These are phyloP conservation scores for Misgurnus mizolepis DNA, from an alignment of 2,113 vertebrate species.

Conservation along the genomic window DNA sequence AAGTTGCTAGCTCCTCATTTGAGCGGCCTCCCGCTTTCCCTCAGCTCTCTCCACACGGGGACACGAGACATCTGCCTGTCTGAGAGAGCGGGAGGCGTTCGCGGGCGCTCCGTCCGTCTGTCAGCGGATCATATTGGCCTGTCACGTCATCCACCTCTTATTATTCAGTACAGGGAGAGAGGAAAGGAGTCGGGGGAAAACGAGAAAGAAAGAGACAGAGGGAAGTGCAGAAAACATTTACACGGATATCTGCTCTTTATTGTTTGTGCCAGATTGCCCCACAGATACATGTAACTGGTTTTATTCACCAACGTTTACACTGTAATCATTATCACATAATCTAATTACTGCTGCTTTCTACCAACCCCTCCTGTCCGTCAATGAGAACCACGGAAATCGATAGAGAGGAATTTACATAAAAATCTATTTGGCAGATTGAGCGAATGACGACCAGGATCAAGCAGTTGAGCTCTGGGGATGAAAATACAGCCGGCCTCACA, in stretches of 20 bases:
- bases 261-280: slow-evolving; percentile 68
- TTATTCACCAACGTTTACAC: slow-evolving; percentile 63
- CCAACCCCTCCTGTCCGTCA: slow-evolving; percentile 61
- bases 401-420: slow-evolving; percentile 77
- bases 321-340: slow-evolving; percentile 73
- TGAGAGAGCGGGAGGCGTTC: slow-evolving; percentile 70
- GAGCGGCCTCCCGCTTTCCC: slow-evolving; percentile 84
- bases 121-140: slow-evolving; percentile 72
- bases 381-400: slow-evolving; percentile 69
- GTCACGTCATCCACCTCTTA: slow-evolving; percentile 68
- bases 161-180: slow-evolving; percentile 65
- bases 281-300: slow-evolving; percentile 60
- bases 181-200: slow-evolving; percentile 16
- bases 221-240: slow-evolving; percentile 22
- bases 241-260: slow-evolving; percentile 67
- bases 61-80: slow-evolving; percentile 98
- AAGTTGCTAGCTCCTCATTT: slow-evolving; percentile 94
- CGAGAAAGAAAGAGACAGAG: slow-evolving; percentile 9
- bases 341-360: slow-evolving; percentile 70
- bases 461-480: slow-evolving; percentile 65
- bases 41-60: slow-evolving; percentile 76
- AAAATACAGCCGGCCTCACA: slow-evolving; percentile 63
- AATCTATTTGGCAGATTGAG: slow-evolving; percentile 72
- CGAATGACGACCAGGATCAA: slow-evolving; percentile 55
- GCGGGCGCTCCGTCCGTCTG: slow-evolving; percentile 76